These are phyloP conservation scores for Centropus bengalensis DNA, from an alignment of 2,113 vertebrate species.

Conservation along the genomic window DNA sequence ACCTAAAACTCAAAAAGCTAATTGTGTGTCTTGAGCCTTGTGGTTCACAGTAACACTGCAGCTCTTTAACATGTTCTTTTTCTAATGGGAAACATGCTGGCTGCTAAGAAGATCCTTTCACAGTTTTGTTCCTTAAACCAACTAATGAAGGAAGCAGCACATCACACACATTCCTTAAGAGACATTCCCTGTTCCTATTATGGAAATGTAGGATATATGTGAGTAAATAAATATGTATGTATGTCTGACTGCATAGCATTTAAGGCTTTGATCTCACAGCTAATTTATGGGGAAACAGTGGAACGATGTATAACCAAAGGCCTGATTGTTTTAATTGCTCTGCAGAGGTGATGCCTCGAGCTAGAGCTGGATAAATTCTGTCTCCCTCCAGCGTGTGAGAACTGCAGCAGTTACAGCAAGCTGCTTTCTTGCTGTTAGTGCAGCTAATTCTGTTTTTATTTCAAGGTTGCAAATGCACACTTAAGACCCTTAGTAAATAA, in stretches of 20 bases:
- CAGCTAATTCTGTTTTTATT: not conserved
- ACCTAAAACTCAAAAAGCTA: not conserved
- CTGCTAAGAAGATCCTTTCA: too few relatives aligned
- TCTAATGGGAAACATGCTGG: not conserved
- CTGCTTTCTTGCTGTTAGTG: not conserved
- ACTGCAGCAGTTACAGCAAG: not conserved
- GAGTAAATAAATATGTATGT: not conserved
- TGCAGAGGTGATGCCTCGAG: not conserved
- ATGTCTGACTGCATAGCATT: not conserved
- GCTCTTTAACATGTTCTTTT: not conserved
- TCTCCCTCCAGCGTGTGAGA: not conserved
- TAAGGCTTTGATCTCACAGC: not conserved
- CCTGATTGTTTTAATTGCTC: not conserved
- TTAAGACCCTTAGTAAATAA: accelerated
- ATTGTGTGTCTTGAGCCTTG: not conserved
- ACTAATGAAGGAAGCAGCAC: not conserved
- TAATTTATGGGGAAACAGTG: not conserved
- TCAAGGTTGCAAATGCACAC: not conserved
- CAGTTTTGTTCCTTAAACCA: not conserved
- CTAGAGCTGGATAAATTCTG: not conserved
- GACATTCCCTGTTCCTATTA: not conserved
- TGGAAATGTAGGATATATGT: not conserved
- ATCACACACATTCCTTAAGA: accelerated
- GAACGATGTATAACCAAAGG: not conserved
- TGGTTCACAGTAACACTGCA: accelerated